Evolutionary conservation across 2,797 vertebrate genomes (phyloP), one percentile per base, ranked within the genome.

Genomic region (Mareca penelope): DNA sequence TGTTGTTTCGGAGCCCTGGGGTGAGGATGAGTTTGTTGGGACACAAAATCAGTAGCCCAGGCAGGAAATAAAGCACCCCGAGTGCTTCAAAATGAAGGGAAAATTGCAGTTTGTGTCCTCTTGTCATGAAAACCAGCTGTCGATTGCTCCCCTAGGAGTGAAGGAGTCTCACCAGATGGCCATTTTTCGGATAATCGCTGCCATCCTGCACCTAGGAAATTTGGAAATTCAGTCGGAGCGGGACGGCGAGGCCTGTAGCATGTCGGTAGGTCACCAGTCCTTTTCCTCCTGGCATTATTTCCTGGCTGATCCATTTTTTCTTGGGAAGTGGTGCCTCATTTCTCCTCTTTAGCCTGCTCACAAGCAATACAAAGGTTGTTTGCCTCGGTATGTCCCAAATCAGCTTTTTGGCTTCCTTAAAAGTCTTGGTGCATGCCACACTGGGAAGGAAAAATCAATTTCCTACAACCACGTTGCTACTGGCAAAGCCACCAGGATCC

Each of bases 181-280:
- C 96, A 98, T 99, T 87, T 99, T 98, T 90, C 98, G 97, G 95
- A 98, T 99, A 65, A 97, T 99, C 6, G 99, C 99, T 72, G 98
- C 99, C 85, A 99, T 99, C 94, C 98, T 99, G 60, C 99, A 99
- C 80, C 98, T 99, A 13, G 99, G 99, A 18, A 99, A 99, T 71
- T 80, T 99, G 48, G 97, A 97, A 69, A 98, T 99, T 87, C 91
- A 96, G 31, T 80, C 97, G 0, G 98, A 99, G 79, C 96, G 98
- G 18, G 98, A 99, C 2, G 98, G 98, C 1, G 99, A 99, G 2
- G 97, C 98, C 76, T 99, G 99, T 35, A 98, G 95, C 29, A 53
- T 99, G 14, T 91, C 92, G 33, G 99, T 99, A 97, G 89, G 98
- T 97, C 31, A 7, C 87, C 96, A 69, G 29, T 52, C 77, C 18